Evolutionary conservation across 2,113 vertebrate genomes (phyloP).

Genomic region (Acinonyx jubatus): DNA sequence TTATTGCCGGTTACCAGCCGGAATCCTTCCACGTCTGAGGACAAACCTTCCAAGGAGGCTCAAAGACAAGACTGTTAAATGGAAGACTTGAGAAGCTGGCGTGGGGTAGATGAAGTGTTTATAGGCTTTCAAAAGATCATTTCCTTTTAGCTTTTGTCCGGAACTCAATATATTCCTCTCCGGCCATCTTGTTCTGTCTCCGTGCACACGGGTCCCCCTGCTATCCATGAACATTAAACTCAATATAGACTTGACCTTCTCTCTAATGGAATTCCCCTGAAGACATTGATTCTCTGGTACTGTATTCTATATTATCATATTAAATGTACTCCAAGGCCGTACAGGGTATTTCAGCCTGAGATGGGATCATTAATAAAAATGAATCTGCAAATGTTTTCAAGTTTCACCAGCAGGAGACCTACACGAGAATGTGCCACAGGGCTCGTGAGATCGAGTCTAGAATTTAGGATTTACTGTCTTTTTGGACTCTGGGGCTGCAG

Average conservation of each 20-base stretch:
- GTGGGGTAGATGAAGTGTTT: slow-evolving; percentile 10
- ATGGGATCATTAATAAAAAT: slow-evolving; percentile 12
- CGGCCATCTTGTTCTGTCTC: neutral
- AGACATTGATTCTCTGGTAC: neutral
- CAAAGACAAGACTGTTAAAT: neutral
- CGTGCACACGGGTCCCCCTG: neutral
- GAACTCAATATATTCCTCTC: neutral
- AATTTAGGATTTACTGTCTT: neutral
- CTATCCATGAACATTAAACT: neutral
- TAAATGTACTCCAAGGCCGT: neutral
- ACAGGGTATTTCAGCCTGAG: slow-evolving; percentile 32
- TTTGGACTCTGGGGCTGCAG: neutral
- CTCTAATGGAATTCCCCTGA: neutral
- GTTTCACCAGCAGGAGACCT: neutral
- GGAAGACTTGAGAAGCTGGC: neutral
- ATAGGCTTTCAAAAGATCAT: slow-evolving; percentile 32
- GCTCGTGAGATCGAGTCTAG: neutral
- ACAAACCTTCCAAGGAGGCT: neutral
- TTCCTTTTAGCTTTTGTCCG: slow-evolving; percentile 30
- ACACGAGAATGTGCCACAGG: neutral
- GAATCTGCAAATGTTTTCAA: slow-evolving; percentile 21
- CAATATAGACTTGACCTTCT: neutral
- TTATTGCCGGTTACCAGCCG: neutral
- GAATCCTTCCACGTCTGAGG: neutral
- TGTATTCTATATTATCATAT: neutral